These are phyloP conservation scores for Venturia canescens DNA, from an alignment of 1,140 invertebrate species.

Conservation along the genomic window DNA sequence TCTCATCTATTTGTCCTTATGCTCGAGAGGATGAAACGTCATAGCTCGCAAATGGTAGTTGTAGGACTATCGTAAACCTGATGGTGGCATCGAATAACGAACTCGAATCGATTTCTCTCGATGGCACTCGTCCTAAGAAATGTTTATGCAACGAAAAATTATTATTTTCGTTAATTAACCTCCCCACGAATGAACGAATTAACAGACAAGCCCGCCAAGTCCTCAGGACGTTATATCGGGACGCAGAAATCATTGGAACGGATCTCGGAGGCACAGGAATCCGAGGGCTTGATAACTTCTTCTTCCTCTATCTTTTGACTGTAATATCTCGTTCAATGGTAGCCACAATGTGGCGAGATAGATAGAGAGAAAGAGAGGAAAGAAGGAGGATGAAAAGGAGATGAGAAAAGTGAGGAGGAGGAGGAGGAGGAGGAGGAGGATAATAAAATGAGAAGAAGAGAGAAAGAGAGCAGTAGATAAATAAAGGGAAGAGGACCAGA, in stretches of 20 bases:
- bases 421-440: conserved; percentile 52
- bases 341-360: conserved; percentile 29
- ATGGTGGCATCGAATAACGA: too few species aligned
- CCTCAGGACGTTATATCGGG: not conserved
- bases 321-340: conserved; percentile 47
- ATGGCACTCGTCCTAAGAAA: too few species aligned
- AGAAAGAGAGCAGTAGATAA: conserved; percentile 11
- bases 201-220: too few species aligned
- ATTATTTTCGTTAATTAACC: not conserved
- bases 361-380: conserved; percentile 40
- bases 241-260: conserved; percentile 7
- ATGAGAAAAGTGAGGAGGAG: conserved; percentile 41
- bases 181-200: too few species aligned
- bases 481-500: conserved; percentile 32
- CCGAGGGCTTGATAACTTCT: conserved; percentile 30
- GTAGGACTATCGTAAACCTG: too few species aligned
- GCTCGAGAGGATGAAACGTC: not conserved
- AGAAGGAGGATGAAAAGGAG: conserved; percentile 12
- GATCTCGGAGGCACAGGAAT: conserved; percentile 10
- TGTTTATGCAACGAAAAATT: too few species aligned
- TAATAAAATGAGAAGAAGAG: conserved; percentile 29
- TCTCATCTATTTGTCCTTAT: not conserved
- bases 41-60: too few species aligned
- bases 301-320: conserved; percentile 44
- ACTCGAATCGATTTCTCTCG: too few species aligned